phyloP scores from a whole-genome alignment of 2,113 vertebrate genomes.

The Lucifuga dentata region DNA sequence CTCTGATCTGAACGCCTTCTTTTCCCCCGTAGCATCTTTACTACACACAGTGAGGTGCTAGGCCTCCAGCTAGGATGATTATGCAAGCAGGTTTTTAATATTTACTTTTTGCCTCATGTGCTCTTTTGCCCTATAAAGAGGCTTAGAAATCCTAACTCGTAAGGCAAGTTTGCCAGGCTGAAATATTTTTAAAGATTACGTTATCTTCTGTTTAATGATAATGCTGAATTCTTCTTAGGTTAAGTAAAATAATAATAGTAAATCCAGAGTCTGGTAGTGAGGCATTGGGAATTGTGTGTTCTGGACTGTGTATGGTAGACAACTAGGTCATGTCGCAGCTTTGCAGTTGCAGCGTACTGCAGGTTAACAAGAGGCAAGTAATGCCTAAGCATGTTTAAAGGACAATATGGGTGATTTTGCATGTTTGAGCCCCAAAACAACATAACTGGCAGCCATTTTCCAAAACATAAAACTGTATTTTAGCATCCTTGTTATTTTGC shows the following conservation, averaged over 20 bases:
- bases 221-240: background rate
- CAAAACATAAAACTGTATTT: too few species aligned
- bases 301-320: background rate
- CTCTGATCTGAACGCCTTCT: too few species aligned
- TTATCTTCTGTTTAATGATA: background rate
- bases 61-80: background rate
- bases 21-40: background rate
- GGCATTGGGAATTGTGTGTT: conserved; percentile 3
- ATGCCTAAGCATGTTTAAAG: too few species aligned
- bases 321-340: conserved; percentile 34
- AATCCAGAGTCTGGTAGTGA: background rate
- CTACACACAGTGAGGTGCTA: background rate
- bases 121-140: conserved; percentile 8
- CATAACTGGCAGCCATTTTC: too few species aligned
- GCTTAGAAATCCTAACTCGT: background rate
- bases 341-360: too few species aligned
- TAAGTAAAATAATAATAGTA: too few species aligned
- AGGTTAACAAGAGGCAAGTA: background rate
- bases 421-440: too few species aligned
- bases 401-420: too few species aligned
- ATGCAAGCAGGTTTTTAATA: conserved; percentile 21
- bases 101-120: background rate
- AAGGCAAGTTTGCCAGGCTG: too few species aligned
- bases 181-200: background rate
- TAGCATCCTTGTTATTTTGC: too few species aligned